Conservation (phyloP, 2,113 vertebrate species). For the Plecotus auritus region DNA sequence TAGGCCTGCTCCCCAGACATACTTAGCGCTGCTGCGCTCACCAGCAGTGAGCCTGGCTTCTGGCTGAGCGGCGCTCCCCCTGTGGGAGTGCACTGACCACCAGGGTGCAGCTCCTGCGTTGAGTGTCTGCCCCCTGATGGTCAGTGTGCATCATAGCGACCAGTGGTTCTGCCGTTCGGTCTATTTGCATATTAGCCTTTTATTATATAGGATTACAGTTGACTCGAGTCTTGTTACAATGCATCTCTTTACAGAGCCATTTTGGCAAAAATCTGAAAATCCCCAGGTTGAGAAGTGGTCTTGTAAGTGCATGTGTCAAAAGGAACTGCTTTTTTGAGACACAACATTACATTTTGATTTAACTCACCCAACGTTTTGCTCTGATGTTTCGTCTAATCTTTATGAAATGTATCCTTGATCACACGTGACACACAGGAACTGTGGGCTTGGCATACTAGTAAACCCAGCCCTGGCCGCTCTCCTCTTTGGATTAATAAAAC, state of each 20-base stretch:
- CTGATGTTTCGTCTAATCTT: background rate
- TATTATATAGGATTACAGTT: background rate
- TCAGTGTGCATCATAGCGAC: too few relatives aligned
- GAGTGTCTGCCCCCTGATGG: too few relatives aligned
- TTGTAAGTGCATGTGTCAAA: background rate
- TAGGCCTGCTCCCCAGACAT: too few relatives aligned
- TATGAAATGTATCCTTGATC: background rate
- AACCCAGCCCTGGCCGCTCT: accelerated
- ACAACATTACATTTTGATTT: background rate
- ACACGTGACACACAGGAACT: background rate
- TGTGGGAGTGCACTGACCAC: too few relatives aligned
- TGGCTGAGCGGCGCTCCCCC: too few relatives aligned
- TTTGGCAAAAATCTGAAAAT: background rate
- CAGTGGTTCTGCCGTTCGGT: accelerated
- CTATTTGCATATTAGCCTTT: too few relatives aligned
- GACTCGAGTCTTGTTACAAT: background rate
- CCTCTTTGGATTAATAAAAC: background rate
- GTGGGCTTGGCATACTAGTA: background rate
- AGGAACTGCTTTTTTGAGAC: background rate
- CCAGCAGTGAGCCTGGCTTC: too few relatives aligned
- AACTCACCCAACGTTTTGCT: background rate
- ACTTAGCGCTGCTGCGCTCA: too few relatives aligned
- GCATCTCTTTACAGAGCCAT: background rate
- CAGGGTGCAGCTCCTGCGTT: too few relatives aligned
- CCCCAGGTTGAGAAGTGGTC: background rate